phyloP scores from a whole-genome alignment of 2,888 invertebrate species.

The Synergus umbraculus region DNA sequence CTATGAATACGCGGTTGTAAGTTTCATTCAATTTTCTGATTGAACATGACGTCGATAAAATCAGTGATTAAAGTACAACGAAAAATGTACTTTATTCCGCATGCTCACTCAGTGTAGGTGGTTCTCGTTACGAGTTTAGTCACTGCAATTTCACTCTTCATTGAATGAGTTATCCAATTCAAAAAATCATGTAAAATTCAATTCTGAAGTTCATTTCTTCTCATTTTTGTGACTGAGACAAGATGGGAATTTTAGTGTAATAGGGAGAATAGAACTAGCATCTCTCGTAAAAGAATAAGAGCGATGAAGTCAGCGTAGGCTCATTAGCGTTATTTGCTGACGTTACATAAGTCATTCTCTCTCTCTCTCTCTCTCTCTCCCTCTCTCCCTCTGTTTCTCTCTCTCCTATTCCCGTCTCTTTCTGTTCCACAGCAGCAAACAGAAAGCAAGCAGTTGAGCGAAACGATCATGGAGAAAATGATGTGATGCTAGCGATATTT shows the following conservation, averaged over 20 bases:
- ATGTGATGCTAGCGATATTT: constrained; percentile 44
- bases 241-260: neutral
- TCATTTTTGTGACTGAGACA: constrained; percentile 6
- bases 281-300: constrained; percentile 58
- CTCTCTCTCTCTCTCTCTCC: neutral
- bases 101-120: neutral
- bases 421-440: neutral
- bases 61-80: neutral
- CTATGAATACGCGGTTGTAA: neutral
- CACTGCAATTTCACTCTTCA: constrained; percentile 10
- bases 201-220: neutral
- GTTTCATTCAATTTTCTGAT: constrained; percentile 32
- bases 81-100: constrained; percentile 15
- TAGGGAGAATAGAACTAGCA: constrained; percentile 46
- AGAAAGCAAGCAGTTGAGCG: neutral
- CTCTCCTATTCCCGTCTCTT: neutral
- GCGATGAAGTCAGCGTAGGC: constrained; percentile 68
- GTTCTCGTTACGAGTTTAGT: constrained; percentile 19
- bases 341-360: constrained; percentile 71
- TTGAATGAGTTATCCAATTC: neutral
- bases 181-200: neutral
- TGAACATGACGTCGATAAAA: neutral
- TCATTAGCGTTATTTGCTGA: constrained; percentile 77
- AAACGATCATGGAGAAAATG: constrained; percentile 7
- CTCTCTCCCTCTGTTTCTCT: neutral